Evolutionary conservation across 2,888 invertebrate genomes (phyloP), one percentile per base, ranked within the genome.

Genomic region (Sinopyrophorus schimmeli): DNA sequence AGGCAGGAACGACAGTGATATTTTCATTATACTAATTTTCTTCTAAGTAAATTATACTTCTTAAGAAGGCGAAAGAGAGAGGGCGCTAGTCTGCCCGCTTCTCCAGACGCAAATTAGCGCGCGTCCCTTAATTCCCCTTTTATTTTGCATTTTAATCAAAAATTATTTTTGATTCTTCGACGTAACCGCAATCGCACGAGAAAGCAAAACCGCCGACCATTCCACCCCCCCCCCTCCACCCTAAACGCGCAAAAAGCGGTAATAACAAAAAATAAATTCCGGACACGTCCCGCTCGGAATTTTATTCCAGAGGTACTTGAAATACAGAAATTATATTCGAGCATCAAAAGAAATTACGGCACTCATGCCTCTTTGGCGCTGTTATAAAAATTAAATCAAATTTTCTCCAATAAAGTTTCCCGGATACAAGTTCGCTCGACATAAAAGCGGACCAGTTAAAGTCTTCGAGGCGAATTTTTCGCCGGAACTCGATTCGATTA

Each of bases 331-430:
- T 73, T 72, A 70, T 69, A 71, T 73, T 73, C 68, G 67, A 68
- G 70, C 72, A 69, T 73, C 73, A 73, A 73, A 73, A 72, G 72
- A 71, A 73, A 73, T 73, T 73, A 73, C 73, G 67, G 67, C 72
- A 72, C 72, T 72, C 72, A 67, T 70, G 69, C 67, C 71, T 69
- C 71, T 71, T 70, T 71, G 65, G 47, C 43, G 69, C 68, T 68
- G 70, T 69, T 71, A 71, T 69, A 72, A 71, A 72, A 73, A 73
- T 73, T 71, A 71, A 73, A 73, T 73, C 72, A 73, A 73, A 73
- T 73, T 72, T 71, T 68, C 71, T 64, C 64, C 72, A 72, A 73
- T 73, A 73, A 73, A 73, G 71, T 72, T 72, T 71, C 66, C 68
- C 69, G 71, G 70, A 72, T 71, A 71, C 70, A 71, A 71, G 71